Percentiles rank a stretch among this genome's conserved stretches.
Evolutionary conservation across 1,140 invertebrate species (phyloP).

Genomic region (Uloborus diversus): DNA sequence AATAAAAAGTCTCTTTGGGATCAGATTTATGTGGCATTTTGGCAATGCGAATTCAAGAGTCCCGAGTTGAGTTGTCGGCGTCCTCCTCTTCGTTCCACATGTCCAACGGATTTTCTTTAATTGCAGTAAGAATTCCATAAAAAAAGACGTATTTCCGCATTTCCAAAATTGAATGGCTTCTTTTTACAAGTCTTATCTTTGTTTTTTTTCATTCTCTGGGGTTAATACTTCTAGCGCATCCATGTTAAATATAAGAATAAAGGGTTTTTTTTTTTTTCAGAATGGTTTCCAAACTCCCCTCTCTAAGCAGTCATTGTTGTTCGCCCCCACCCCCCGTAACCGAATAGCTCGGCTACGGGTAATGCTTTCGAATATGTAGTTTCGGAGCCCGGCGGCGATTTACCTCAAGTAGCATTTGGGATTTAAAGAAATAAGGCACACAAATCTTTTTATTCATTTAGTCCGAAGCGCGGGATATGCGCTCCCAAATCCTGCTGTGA

Average conservation of each 20-base stretch:
- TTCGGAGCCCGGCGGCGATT: slow-evolving; percentile 1
- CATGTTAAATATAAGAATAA: slow-evolving; percentile 19
- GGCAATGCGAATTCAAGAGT: slow-evolving; percentile 19
- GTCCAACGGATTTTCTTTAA: slow-evolving; percentile 46
- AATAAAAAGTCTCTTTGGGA: slow-evolving; percentile 51
- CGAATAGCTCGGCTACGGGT: neutral
- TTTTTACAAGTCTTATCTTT: neutral
- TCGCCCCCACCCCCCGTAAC: neutral
- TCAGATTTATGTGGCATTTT: slow-evolving; percentile 52
- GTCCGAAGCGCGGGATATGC: neutral
- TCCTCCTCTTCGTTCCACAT: slow-evolving; percentile 7
- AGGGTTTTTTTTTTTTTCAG: slow-evolving; percentile 8
- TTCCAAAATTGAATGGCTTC: slow-evolving; percentile 44
- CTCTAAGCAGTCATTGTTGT: slow-evolving; percentile 4
- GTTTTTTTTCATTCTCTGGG: slow-evolving; percentile 1
- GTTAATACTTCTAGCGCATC: neutral
- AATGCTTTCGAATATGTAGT: slow-evolving; percentile 45
- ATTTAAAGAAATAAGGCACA: slow-evolving; percentile 43
- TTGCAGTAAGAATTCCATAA: slow-evolving; percentile 51
- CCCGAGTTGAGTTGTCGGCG: slow-evolving; percentile 47
- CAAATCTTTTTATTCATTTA: slow-evolving; percentile 51
- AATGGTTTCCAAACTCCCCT: neutral
- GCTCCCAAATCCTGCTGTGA: neutral
- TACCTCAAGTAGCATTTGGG: slow-evolving; percentile 24
- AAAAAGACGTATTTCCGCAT: slow-evolving; percentile 40